Percentiles rank a stretch among this genome's conserved stretches.
Conservation (phyloP, 2,888 invertebrate genomes). For the Ecliptopera silaceata region DNA sequence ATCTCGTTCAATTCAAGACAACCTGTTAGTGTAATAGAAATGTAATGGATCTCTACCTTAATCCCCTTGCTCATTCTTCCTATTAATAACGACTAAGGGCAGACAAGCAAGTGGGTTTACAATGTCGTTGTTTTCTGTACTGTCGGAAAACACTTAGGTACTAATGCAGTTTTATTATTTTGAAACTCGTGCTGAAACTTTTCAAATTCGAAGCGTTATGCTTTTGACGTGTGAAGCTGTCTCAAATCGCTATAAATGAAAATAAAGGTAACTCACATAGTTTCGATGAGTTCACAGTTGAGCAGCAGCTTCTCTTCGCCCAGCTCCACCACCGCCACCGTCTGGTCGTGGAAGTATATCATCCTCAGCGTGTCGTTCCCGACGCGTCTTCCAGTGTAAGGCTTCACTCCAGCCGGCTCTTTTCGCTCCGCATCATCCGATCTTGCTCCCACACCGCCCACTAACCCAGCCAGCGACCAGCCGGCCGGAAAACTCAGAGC, state of each 20-base stretch:
- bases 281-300: slow-evolving; percentile 93
- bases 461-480: slow-evolving; percentile 75
- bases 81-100: not conserved
- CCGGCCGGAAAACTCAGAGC: slow-evolving; percentile 75
- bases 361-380: slow-evolving; percentile 86
- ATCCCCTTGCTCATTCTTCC: not conserved
- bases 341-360: slow-evolving; percentile 92
- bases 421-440: slow-evolving; percentile 59
- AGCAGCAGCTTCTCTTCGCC: slow-evolving; percentile 87
- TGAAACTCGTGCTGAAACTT: not conserved
- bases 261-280: slow-evolving; percentile 90
- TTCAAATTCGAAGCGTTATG: not conserved
- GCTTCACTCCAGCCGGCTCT: slow-evolving; percentile 75
- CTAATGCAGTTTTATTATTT: too few relatives aligned
- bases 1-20: slow-evolving; percentile 14
- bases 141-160: too few relatives aligned
- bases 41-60: slow-evolving; percentile 3
- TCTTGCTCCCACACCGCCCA: slow-evolving; percentile 66
- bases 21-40: slow-evolving; percentile 9
- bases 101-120: not conserved
- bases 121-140: too few relatives aligned
- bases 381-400: slow-evolving; percentile 85
- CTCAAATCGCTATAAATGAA: not conserved
- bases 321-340: slow-evolving; percentile 91
- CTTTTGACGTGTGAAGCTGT: too few relatives aligned